A percentile compares a stretch with the other conserved stretches of the same genome.
phyloP scores from a whole-genome alignment of 2,888 invertebrate species.

The Melanargia galathea region DNA sequence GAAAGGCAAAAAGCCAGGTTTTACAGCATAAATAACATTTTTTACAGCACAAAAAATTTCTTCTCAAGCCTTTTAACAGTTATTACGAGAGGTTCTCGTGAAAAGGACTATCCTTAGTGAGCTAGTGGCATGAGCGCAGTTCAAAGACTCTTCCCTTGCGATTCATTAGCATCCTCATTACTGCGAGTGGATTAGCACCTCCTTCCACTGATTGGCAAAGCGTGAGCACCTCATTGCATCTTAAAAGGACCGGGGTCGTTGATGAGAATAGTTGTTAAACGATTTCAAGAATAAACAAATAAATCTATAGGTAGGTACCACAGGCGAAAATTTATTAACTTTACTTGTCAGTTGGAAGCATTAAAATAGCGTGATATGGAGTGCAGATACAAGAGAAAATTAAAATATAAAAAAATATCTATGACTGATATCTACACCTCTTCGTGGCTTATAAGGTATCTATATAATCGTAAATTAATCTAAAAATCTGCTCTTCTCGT shows the following conservation, averaged over 20 bases:
- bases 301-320: too few relatives aligned
- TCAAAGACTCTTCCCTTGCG: conserved; percentile 54
- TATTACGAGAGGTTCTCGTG: background rate
- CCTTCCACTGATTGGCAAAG: conserved; percentile 48
- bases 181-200: conserved; percentile 55
- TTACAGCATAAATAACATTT: too few relatives aligned
- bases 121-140: conserved; percentile 28
- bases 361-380: too few relatives aligned
- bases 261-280: background rate
- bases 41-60: background rate
- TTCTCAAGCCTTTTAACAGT: conserved; percentile 3
- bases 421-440: too few relatives aligned
- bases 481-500: too few relatives aligned
- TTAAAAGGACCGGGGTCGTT: conserved; percentile 24
- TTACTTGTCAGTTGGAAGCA: too few relatives aligned
- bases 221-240: conserved; percentile 44
- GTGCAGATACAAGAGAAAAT: too few relatives aligned
- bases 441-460: too few relatives aligned
- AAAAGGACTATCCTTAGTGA: conserved; percentile 12
- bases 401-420: too few relatives aligned
- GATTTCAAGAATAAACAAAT: background rate
- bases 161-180: conserved; percentile 62
- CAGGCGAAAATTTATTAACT: too few relatives aligned
- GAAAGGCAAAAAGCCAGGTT: too few relatives aligned
- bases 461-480: too few relatives aligned